Conservation (phyloP, 2,113 vertebrate genomes). For the Pelvicachromis taeniatus region DNA sequence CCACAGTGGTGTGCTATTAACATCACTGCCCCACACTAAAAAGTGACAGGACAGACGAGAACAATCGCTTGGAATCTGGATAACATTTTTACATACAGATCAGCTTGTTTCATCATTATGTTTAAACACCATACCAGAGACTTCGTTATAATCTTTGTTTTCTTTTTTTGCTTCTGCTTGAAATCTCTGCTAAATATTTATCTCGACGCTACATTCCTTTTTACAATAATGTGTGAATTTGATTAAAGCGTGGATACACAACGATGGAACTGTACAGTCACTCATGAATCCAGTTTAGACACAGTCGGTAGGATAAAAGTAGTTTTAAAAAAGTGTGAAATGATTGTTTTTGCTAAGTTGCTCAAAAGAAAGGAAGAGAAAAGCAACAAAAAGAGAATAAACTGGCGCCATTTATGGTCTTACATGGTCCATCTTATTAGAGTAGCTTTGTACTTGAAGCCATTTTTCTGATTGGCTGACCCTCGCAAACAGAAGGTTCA, state of each 20-base stretch:
- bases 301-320: neutral
- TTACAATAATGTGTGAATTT: neutral
- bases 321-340: neutral
- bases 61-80: neutral
- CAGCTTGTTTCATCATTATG: neutral
- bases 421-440: neutral
- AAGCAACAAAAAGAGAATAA: neutral
- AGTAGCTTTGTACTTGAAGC: neutral
- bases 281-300: neutral
- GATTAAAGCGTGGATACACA: neutral
- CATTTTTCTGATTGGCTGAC: neutral
- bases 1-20: neutral
- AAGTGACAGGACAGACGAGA: neutral
- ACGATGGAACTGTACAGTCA: neutral
- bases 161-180: neutral
- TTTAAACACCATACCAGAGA: neutral
- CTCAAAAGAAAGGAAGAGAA: neutral
- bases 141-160: neutral
- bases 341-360: neutral
- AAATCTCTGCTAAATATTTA: neutral
- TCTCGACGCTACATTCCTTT: neutral
- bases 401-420: neutral
- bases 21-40: neutral
- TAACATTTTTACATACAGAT: neutral
- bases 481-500: neutral